Conservation (phyloP, 1,140 invertebrate genomes). For the Globodera rostochiensis region DNA sequence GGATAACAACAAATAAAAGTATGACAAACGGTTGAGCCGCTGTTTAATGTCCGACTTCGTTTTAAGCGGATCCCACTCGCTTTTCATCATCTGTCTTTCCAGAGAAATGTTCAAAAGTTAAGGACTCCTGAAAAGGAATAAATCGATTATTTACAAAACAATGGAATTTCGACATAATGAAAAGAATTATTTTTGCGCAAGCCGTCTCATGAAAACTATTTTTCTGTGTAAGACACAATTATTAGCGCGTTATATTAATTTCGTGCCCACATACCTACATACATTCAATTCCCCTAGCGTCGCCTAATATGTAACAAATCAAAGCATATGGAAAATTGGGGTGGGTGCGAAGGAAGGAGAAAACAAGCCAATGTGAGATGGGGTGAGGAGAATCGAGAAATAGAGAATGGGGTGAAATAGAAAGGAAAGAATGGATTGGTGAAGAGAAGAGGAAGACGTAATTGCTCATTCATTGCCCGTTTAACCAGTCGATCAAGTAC, state of each 20-base stretch:
- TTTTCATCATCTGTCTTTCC: constrained; percentile 22
- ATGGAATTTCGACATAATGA: neutral
- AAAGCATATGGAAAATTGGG: constrained; percentile 3
- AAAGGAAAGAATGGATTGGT: neutral
- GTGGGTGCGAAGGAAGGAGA: constrained; percentile 6
- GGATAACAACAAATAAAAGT: neutral
- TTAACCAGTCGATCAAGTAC: neutral
- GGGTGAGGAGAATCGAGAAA: neutral
- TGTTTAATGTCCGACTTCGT: constrained; percentile 27
- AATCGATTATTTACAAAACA: neutral
- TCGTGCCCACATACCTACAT: too few species aligned
- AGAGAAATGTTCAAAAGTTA: neutral
- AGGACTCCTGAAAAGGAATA: neutral
- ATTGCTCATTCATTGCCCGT: neutral
- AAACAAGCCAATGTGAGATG: neutral
- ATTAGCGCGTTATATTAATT: neutral
- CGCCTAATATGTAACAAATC: neutral
- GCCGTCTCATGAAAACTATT: too few species aligned
- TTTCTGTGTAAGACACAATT: too few species aligned
- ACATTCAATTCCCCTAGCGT: neutral
- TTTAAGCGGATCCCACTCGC: constrained; percentile 4
- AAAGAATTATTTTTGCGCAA: neutral
- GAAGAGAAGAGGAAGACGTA: constrained; percentile 4
- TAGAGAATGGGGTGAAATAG: constrained; percentile 10
- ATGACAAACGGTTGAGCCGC: constrained; percentile 30